phyloP scores from a whole-genome alignment of 1,140 invertebrate genomes.

The Drosophila nigrodunni region DNA sequence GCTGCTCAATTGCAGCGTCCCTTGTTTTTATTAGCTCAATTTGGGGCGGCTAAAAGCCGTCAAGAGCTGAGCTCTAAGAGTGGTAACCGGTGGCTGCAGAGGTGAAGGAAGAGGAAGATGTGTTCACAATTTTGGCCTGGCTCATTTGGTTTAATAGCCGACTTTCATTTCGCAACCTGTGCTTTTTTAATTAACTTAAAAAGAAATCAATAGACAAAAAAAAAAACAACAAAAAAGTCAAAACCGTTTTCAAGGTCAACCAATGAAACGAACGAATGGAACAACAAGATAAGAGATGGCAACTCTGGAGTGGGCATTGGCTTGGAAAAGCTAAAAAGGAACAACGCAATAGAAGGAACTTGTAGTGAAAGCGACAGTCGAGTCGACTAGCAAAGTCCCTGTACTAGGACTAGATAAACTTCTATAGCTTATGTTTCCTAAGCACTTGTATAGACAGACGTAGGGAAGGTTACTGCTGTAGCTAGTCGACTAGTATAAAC shows the following conservation, averaged over 20 bases:
- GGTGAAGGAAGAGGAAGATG: not conserved
- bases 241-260: slow-evolving; percentile 52
- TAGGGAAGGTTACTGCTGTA: too few relatives aligned
- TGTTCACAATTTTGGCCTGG: slow-evolving; percentile 26
- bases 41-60: slow-evolving; percentile 17
- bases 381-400: too few relatives aligned
- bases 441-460: too few relatives aligned
- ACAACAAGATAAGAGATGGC: not conserved
- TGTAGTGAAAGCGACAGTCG: too few relatives aligned
- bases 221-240: not conserved
- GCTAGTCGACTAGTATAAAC: too few relatives aligned
- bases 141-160: slow-evolving; percentile 45
- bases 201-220: slow-evolving; percentile 69
- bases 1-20: slow-evolving; percentile 48
- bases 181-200: slow-evolving; percentile 74
- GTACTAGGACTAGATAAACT: too few relatives aligned
- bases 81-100: not conserved
- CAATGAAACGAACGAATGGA: slow-evolving; percentile 2
- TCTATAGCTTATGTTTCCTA: too few relatives aligned
- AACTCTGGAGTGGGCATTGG: too few relatives aligned
- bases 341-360: too few relatives aligned
- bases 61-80: not conserved
- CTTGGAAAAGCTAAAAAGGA: too few relatives aligned
- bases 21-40: slow-evolving; percentile 31
- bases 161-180: slow-evolving; percentile 43